Evolutionary conservation across 2,113 vertebrate genomes (phyloP).

Genomic region (Leucosticte australis): DNA sequence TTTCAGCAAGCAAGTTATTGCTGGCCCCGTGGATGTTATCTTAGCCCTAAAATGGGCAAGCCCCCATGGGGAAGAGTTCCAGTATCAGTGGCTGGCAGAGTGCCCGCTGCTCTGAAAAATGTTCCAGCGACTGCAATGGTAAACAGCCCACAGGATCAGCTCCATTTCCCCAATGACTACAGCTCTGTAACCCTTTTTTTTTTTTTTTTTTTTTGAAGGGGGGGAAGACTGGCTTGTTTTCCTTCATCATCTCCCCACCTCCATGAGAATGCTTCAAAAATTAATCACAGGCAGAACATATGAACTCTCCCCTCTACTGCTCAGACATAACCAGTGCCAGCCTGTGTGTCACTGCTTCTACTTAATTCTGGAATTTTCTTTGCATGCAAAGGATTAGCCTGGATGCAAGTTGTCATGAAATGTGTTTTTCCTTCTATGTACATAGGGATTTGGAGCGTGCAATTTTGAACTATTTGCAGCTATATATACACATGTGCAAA

Average conservation of each 20-base stretch:
- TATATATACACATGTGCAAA: neutral
- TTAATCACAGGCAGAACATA: neutral
- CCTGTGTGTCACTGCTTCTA: neutral
- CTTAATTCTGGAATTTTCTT: slow-evolving; percentile 6
- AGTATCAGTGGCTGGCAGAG: neutral
- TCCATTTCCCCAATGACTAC: neutral
- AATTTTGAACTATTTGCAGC: neutral
- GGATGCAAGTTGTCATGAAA: neutral
- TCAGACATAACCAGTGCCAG: neutral
- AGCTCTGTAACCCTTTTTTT: neutral
- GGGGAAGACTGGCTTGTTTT: neutral
- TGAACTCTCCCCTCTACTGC: neutral
- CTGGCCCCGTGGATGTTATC: neutral
- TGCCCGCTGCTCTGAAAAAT: neutral
- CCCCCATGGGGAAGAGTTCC: neutral
- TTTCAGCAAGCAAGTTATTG: neutral
- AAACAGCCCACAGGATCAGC: neutral
- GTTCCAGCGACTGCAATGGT: neutral
- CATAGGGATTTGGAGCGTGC: neutral
- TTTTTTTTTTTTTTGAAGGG: neutral
- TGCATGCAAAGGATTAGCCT: neutral
- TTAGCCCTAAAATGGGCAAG: neutral
- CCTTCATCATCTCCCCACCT: neutral
- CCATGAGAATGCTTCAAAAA: neutral
- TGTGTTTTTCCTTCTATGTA: neutral